Percentiles rank a stretch among this genome's conserved stretches.
Conservation (phyloP, 2,888 invertebrate genomes). For the Andrena praecox region DNA sequence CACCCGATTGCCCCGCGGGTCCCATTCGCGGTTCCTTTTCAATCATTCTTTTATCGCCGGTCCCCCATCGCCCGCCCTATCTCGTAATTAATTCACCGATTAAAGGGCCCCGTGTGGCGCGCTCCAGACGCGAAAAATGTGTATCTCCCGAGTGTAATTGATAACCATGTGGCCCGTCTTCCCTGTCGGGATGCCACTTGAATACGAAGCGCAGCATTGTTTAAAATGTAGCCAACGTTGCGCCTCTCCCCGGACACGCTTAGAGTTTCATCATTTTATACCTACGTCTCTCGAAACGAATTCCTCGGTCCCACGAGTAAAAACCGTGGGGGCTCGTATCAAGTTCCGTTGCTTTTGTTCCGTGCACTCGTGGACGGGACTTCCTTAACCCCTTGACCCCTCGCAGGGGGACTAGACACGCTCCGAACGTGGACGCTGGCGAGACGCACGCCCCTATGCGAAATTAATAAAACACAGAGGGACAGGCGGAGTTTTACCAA, state of each 20-base stretch:
- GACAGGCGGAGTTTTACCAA: neutral
- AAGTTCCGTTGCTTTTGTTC: neutral
- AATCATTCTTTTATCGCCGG: conserved; percentile 15
- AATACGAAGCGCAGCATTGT: conserved; percentile 9
- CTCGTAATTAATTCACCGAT: conserved; percentile 40
- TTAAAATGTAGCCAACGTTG: neutral
- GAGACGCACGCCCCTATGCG: neutral
- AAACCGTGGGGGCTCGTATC: neutral
- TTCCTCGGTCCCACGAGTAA: neutral
- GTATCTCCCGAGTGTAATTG: conserved; percentile 6
- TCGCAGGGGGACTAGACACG: neutral
- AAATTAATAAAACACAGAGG: neutral
- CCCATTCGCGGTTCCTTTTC: conserved; percentile 14
- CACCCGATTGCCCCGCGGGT: conserved; percentile 1
- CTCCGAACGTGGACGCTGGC: neutral
- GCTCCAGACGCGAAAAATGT: conserved; percentile 17
- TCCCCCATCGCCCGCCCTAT: neutral
- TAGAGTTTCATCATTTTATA: neutral
- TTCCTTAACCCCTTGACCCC: conserved; percentile 1
- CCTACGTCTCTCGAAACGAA: neutral
- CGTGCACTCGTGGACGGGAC: neutral
- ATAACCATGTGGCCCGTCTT: neutral
- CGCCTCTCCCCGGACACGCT: neutral
- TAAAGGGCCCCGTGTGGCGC: neutral
- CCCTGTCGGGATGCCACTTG: neutral